Conservation (phyloP, 2,888 invertebrate genomes). For the Stenoptilia bipunctidactyla region DNA sequence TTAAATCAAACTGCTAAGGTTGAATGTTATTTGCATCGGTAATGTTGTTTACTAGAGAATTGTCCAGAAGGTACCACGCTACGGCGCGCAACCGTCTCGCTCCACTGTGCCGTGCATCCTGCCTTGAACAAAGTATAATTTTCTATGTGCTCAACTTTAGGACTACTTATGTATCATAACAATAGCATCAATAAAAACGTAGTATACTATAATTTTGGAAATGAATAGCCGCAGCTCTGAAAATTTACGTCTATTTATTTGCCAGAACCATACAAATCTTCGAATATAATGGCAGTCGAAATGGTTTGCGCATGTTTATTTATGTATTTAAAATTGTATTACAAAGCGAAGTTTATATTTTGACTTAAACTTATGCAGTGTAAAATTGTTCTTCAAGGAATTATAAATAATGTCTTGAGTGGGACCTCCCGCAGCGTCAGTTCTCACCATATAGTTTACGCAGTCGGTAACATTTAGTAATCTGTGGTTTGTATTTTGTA, state of each 20-base stretch:
- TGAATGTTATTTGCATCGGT: neutral
- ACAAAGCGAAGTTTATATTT: neutral
- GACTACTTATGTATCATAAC: neutral
- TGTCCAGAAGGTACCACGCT: conserved; percentile 37
- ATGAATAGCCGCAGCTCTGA: too few relatives aligned
- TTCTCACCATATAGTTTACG: conserved; percentile 19
- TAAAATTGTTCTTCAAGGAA: too few relatives aligned
- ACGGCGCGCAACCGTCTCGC: conserved; percentile 63
- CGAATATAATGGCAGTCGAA: too few relatives aligned
- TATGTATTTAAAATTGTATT: neutral
- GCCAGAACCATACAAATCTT: too few relatives aligned
- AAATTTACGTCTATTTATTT: too few relatives aligned
- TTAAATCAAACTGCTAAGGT: neutral
- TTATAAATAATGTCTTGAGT: neutral
- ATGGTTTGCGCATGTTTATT: neutral
- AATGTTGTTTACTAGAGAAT: conserved; percentile 12
- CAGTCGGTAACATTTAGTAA: too few relatives aligned
- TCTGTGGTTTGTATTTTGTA: too few relatives aligned
- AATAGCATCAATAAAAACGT: neutral
- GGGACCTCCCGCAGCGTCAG: conserved; percentile 29
- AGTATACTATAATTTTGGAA: too few relatives aligned
- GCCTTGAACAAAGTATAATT: conserved; percentile 47
- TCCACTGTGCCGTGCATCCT: conserved; percentile 66
- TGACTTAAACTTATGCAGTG: too few relatives aligned
- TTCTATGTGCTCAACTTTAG: conserved; percentile 36